phyloP scores from a whole-genome alignment of 2,888 invertebrate species.

The Bursaphelenchus okinawaensis region DNA sequence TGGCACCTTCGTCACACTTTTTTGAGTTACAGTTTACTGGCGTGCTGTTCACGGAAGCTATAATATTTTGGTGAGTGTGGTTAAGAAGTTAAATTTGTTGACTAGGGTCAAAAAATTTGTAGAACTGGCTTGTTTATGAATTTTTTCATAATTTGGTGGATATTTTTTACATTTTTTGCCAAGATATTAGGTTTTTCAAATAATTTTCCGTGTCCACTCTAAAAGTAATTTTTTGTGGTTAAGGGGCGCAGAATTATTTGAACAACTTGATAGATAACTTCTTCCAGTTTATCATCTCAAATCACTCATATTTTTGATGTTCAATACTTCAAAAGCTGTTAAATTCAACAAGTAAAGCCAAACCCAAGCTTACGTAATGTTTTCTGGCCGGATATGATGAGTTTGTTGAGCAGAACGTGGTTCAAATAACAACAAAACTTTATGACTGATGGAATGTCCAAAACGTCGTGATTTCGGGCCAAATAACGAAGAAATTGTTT shows the following conservation, averaged over 20 bases:
- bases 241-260: no score
- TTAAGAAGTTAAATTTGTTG: neutral
- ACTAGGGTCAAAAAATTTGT: no score
- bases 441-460: neutral
- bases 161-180: no score
- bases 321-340: no score
- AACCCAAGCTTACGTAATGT: constrained; percentile 1
- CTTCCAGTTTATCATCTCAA: neutral
- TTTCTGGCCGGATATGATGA: constrained; percentile 4
- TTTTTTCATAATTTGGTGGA: no score
- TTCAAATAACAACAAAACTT: constrained; percentile 21
- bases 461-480: constrained; percentile 3
- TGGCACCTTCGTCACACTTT: constrained; percentile 12
- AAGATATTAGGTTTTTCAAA: no score
- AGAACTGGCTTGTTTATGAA: no score
- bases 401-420: constrained; percentile 13
- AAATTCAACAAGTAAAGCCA: no score
- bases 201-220: no score
- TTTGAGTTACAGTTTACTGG: constrained; percentile 12
- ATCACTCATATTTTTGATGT: no score
- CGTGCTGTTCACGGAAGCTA: constrained; percentile 7
- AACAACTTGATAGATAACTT: neutral
- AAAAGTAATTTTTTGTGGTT: no score
- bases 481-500: constrained; percentile 18
- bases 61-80: constrained; percentile 5